A percentile compares a stretch with the other conserved stretches of the same genome.
These are phyloP conservation scores for Eristalis pertinax DNA, from an alignment of 2,888 invertebrate species.

Conservation along the genomic window DNA sequence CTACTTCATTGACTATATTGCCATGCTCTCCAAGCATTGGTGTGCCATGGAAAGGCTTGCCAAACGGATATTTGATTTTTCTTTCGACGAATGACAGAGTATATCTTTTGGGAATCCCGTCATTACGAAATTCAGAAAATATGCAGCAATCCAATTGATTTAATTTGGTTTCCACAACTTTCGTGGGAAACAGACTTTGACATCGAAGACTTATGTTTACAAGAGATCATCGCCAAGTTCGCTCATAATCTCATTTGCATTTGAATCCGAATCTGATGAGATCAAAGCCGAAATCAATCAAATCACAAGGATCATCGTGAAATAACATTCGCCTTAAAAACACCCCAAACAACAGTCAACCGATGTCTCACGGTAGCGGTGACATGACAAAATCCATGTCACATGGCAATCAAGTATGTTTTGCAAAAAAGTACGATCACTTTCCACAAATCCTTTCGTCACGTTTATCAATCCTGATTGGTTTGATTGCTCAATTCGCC, in stretches of 20 bases:
- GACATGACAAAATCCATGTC: constrained; percentile 11
- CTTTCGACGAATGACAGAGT: too few species aligned
- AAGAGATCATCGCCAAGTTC: neutral
- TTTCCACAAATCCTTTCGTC: constrained; percentile 54
- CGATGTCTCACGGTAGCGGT: constrained; percentile 14
- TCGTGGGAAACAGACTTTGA: too few species aligned
- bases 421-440: constrained; percentile 17
- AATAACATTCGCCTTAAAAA: neutral
- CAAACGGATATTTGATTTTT: too few species aligned
- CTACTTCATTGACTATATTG: too few species aligned
- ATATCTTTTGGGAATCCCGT: too few species aligned
- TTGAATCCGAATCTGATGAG: constrained; percentile 37
- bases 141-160: too few species aligned
- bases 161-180: too few species aligned
- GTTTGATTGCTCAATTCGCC: constrained; percentile 58
- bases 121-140: too few species aligned
- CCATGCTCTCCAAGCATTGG: too few species aligned
- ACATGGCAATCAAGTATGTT: constrained; percentile 16
- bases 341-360: neutral
- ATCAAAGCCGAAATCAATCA: constrained; percentile 51
- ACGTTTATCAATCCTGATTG: constrained; percentile 42
- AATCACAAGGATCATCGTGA: constrained; percentile 1
- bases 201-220: too few species aligned
- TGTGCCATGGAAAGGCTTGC: too few species aligned
- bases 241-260: constrained; percentile 36